Evolutionary conservation across 2,113 vertebrate genomes (phyloP), one percentile per base, ranked within the genome.

Genomic region (Brachionichthys hirsutus): DNA sequence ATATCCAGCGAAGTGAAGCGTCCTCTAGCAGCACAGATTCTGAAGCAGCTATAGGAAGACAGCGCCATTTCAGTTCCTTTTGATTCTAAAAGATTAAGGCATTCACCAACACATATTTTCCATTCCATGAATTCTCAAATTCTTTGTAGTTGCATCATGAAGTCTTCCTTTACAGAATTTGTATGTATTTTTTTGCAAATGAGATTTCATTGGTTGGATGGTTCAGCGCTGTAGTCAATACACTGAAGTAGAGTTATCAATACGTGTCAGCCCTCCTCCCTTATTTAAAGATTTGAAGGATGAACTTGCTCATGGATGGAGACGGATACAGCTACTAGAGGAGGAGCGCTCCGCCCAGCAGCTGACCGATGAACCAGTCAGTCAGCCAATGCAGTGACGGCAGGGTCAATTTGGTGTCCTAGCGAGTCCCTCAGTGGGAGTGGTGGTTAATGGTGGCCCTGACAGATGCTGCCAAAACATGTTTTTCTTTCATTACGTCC

Each of bases 1-100:
- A 92, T 90, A 91, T 75, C 84, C 67, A 54, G 60, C 35, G 61
- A 88, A 85, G 78, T 83, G 76, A 83, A 89, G 77, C 78, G 44
- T 87, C 77, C 74, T 87, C 56, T 73, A 82, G 80, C 79, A 85
- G 75, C 67, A 48, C 40, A 12, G 30, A 30, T 74, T 80, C 65
- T 67, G 75, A 71, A 42, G 48, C 65, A 66, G 78, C 72, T 68
- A 56, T 38, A 62, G 54, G 72, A 67, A 82, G 57, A 62, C 62
- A 19, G 20, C 17, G 49, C 16, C 80, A 61, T 64, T 60, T 44
- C 60, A 1, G 11, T 19, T 60, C 53, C 41, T 41, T 48, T 13
- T 54, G 6, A 52, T 62, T 16, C 18, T 15, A 50, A 59, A 61
- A 64, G 20, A 59, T n/a, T 70, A 40, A 46, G 42, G 44, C 59